Conservation (phyloP, 2,797 vertebrate genomes). For the Anguilla pacifica region DNA sequence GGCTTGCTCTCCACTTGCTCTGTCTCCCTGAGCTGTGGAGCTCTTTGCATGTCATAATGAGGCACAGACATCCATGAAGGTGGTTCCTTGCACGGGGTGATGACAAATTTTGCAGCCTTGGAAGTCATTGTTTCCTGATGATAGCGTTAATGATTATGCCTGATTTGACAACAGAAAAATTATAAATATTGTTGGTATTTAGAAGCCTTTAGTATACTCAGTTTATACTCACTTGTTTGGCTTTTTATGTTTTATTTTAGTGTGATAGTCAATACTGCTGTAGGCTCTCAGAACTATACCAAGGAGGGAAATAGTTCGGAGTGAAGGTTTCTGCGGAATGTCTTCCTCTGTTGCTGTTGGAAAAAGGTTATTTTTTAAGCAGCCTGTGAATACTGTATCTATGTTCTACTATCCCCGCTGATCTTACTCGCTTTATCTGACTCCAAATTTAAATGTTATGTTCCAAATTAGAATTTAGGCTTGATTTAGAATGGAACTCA, state of each 20-base stretch:
- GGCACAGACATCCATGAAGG: conserved; percentile 70
- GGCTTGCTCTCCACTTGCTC: conserved; percentile 45
- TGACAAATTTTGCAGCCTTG: conserved; percentile 8
- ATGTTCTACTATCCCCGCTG: too few species aligned
- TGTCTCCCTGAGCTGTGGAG: conserved; percentile 40
- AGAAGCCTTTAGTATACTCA: not conserved
- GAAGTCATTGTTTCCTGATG: not conserved
- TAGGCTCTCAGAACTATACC: too few species aligned
- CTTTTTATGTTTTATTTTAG: not conserved
- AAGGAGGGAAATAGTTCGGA: too few species aligned
- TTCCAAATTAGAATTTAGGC: too few species aligned
- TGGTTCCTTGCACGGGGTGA: conserved; percentile 53
- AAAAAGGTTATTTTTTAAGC: too few species aligned
- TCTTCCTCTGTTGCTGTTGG: too few species aligned
- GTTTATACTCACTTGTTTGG: not conserved
- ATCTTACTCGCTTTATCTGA: too few species aligned
- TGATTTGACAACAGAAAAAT: not conserved
- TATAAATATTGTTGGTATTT: not conserved
- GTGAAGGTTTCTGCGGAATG: too few species aligned
- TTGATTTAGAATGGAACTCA: too few species aligned
- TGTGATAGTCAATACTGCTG: not conserved
- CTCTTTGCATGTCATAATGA: conserved; percentile 61
- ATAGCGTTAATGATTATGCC: not conserved
- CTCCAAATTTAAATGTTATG: too few species aligned
- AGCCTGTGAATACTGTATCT: too few species aligned